A percentile compares a stretch with the other conserved stretches of the same genome.
Evolutionary conservation across 2,113 vertebrate species (phyloP).

Genomic region (Notothenia rossii): DNA sequence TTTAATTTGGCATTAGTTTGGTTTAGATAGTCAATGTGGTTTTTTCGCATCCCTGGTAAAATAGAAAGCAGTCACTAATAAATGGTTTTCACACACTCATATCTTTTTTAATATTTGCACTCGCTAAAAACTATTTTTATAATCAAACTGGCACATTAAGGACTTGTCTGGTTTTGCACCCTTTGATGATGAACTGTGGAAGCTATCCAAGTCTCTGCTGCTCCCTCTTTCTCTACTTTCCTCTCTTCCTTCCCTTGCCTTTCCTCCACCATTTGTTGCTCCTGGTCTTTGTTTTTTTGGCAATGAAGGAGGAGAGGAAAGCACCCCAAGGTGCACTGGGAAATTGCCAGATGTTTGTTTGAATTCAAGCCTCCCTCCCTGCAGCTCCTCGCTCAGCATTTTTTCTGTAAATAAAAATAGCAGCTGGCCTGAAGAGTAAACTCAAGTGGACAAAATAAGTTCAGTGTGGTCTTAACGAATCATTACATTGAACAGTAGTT

Average conservation of each 20-base stretch:
- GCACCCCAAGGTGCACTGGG: slow-evolving; percentile 12
- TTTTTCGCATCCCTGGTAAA: too few relatives aligned
- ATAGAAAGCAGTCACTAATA: neutral
- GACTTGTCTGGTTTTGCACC: neutral
- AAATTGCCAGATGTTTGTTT: slow-evolving; percentile 43
- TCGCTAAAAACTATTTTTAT: neutral
- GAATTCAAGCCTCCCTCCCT: slow-evolving; percentile 1
- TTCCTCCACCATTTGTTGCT: neutral
- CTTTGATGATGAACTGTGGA: neutral
- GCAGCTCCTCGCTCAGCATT: neutral
- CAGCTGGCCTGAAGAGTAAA: slow-evolving; percentile 27
- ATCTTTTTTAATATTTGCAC: neutral
- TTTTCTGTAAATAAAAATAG: slow-evolving; percentile 38
- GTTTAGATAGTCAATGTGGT: neutral
- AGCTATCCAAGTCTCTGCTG: slow-evolving; percentile 26
- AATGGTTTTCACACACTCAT: neutral
- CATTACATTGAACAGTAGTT: neutral
- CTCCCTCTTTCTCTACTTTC: slow-evolving; percentile 5
- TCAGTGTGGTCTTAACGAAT: slow-evolving; percentile 16
- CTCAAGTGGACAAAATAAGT: slow-evolving; percentile 5
- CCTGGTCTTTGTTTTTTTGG: neutral
- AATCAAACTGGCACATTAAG: slow-evolving; percentile 5
- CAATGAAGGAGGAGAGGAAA: neutral
- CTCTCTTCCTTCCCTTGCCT: slow-evolving; percentile 10
- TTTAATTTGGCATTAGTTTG: slow-evolving; percentile 33